Conservation (phyloP, 2,113 vertebrate species). For the Asarcornis scutulata region DNA sequence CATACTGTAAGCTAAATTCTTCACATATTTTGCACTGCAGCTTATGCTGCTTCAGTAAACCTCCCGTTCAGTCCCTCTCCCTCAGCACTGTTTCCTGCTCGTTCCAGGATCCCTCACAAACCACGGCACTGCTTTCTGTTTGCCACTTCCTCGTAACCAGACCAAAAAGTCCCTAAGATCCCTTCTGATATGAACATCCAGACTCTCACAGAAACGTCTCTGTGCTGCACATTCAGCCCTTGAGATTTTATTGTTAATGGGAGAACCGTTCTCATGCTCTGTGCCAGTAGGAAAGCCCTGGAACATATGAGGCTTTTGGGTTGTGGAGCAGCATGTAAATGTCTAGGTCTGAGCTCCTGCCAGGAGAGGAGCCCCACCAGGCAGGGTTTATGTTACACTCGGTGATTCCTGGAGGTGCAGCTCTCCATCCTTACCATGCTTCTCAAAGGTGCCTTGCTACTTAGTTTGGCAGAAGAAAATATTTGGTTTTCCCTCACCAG, state of each 20-base stretch:
- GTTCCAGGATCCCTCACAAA: not conserved
- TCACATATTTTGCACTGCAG: not conserved
- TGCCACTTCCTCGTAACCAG: not conserved
- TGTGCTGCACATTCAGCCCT: not conserved
- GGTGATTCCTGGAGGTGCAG: not conserved
- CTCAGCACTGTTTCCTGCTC: not conserved
- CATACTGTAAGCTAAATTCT: not conserved
- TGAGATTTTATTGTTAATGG: not conserved
- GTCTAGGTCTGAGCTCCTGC: not conserved
- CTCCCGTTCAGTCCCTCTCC: not conserved
- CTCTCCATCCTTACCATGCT: not conserved
- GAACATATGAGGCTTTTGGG: not conserved
- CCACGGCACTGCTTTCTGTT: accelerated
- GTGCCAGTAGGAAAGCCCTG: not conserved
- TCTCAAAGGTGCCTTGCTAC: not conserved
- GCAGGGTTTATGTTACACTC: not conserved
- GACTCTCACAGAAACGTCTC: not conserved
- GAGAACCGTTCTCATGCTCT: not conserved
- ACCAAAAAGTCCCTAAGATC: not conserved
- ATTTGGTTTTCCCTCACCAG: not conserved
- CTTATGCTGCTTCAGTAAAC: not conserved
- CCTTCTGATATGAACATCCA: not conserved
- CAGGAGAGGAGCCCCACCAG: not conserved
- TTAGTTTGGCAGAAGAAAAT: not conserved
- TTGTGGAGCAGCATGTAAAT: not conserved